phyloP scores from a whole-genome alignment of 2,888 invertebrate species.

The Caradrina clavipalpis region DNA sequence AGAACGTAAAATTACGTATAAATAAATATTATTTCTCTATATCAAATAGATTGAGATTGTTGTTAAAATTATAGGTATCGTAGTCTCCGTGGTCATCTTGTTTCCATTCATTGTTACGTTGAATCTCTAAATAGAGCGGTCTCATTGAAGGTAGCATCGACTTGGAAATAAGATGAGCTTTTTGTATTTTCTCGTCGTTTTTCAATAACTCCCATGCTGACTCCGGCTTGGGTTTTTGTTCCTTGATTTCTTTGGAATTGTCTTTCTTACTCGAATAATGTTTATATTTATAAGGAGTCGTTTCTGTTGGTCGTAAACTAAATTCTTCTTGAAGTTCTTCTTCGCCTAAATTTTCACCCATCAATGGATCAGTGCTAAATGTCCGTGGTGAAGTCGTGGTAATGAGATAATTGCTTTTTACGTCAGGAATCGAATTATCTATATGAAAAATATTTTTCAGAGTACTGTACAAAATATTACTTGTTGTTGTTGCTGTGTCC shows the following conservation, averaged over 20 bases:
- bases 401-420: neutral
- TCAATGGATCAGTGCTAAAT: conserved; percentile 7
- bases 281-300: conserved; percentile 37
- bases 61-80: conserved; percentile 66
- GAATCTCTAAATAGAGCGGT: conserved; percentile 77
- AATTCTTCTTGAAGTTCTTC: conserved; percentile 68
- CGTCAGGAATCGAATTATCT: neutral
- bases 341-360: conserved; percentile 38
- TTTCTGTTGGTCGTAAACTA: conserved; percentile 48
- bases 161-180: conserved; percentile 16
- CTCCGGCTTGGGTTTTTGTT: conserved; percentile 13
- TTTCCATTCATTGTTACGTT: conserved; percentile 72
- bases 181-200: conserved; percentile 52
- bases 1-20: neutral
- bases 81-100: conserved; percentile 73
- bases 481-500: conserved; percentile 4
- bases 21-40: neutral
- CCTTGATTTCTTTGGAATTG: neutral
- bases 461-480: conserved; percentile 1
- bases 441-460: conserved; percentile 18
- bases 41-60: conserved; percentile 69
- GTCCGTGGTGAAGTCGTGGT: neutral
- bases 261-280: neutral
- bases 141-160: conserved; percentile 74
- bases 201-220: conserved; percentile 49